These are phyloP conservation scores for Drosophila tsacasi DNA, from an alignment of 1,140 invertebrate species.

Conservation along the genomic window DNA sequence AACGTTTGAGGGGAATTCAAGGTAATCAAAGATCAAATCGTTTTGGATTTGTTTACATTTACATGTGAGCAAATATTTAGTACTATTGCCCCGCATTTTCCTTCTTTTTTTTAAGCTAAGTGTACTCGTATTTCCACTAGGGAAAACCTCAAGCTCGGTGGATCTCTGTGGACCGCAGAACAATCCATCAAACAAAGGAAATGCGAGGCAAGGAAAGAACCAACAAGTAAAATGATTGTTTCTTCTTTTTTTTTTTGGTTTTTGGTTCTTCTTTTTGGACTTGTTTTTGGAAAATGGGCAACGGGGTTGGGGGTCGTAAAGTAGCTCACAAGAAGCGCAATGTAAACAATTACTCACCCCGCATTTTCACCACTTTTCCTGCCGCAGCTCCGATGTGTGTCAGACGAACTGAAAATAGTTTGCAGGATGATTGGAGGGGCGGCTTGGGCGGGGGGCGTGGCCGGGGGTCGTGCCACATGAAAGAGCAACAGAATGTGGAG, in stretches of 20 bases:
- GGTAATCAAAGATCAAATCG: constrained; percentile 50
- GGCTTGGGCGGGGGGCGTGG: constrained; percentile 3
- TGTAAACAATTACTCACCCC: constrained; percentile 58
- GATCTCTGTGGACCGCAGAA: constrained; percentile 36
- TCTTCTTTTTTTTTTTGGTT: neutral
- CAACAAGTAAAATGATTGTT: constrained; percentile 30
- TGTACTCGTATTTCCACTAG: constrained; percentile 2
- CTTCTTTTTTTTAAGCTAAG: neutral
- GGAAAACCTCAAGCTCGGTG: constrained; percentile 17
- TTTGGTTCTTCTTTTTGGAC: neutral
- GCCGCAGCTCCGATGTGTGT: constrained; percentile 62
- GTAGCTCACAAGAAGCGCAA: constrained; percentile 50
- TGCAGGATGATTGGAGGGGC: constrained; percentile 50
- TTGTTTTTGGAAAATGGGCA: neutral
- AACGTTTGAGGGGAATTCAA: constrained; percentile 33
- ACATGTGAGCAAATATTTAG: constrained; percentile 25
- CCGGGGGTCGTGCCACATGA: constrained; percentile 53
- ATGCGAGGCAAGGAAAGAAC: constrained; percentile 44
- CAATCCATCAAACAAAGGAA: constrained; percentile 69
- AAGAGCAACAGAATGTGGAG: constrained; percentile 66
- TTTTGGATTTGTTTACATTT: constrained; percentile 33
- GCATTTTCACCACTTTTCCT: constrained; percentile 17
- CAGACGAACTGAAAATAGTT: constrained; percentile 73
- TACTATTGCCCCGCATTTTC: neutral
- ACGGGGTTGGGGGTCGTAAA: constrained; percentile 29